phyloP scores from a whole-genome alignment of 2,888 invertebrate species.

The Papilio elwesi region DNA sequence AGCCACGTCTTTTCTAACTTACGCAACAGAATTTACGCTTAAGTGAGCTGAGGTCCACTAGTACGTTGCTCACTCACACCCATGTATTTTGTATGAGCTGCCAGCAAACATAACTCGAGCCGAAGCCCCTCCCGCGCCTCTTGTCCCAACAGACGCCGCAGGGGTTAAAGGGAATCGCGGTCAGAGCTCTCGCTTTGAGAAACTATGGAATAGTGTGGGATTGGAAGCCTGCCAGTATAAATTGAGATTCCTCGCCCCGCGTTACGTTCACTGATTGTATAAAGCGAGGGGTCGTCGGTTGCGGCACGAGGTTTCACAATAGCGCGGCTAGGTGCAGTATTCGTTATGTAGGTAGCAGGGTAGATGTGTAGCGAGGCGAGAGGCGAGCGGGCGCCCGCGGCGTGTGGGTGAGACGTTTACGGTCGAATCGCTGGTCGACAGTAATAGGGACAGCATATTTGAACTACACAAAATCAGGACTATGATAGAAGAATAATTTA shows the following conservation, averaged over 20 bases:
- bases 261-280: constrained; percentile 39
- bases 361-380: constrained; percentile 74
- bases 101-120: constrained; percentile 53
- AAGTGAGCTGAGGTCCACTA: constrained; percentile 78
- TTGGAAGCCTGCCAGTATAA: constrained; percentile 63
- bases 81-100: constrained; percentile 76
- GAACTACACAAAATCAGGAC: constrained; percentile 32
- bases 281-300: constrained; percentile 44
- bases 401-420: constrained; percentile 84
- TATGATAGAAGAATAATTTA: not conserved
- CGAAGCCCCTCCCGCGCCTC: constrained; percentile 57
- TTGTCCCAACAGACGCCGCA: constrained; percentile 54
- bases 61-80: constrained; percentile 80
- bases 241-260: constrained; percentile 55
- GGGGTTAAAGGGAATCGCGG: constrained; percentile 69
- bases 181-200: constrained; percentile 76
- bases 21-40: constrained; percentile 83
- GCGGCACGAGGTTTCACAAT: constrained; percentile 54
- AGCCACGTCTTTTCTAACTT: constrained; percentile 79
- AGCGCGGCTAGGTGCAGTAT: constrained; percentile 51
- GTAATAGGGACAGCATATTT: constrained; percentile 61
- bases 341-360: constrained; percentile 64
- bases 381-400: constrained; percentile 77
- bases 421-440: constrained; percentile 81
- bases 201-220: constrained; percentile 80